Percentiles rank a stretch among this genome's conserved stretches.
Conservation (phyloP, 2,797 vertebrate genomes). For the Diplodus puntazzo region DNA sequence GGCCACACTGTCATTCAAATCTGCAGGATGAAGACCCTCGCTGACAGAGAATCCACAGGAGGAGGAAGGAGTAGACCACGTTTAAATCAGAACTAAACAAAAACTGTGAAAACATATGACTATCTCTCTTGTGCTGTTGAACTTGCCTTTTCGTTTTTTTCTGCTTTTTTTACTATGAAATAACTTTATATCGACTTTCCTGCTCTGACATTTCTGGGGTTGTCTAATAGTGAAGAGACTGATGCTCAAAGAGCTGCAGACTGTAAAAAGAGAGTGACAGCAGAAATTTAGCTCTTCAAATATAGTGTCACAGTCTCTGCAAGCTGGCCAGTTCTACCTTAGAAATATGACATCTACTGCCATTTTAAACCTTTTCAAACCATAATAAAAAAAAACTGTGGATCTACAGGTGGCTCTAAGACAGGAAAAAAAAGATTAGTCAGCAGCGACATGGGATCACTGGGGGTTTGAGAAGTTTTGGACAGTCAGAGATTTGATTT, state of each 20-base stretch:
- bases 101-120: not conserved
- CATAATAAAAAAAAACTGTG: slow-evolving; percentile 15
- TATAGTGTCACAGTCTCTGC: slow-evolving; percentile 22
- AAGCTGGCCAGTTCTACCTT: slow-evolving; percentile 29
- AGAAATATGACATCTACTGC: slow-evolving; percentile 34
- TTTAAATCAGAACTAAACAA: not conserved
- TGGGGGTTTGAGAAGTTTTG: slow-evolving; percentile 27
- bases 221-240: not conserved
- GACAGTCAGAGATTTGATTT: slow-evolving; percentile 33
- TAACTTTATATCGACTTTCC: not conserved
- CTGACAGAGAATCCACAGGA: slow-evolving; percentile 20
- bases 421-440: slow-evolving; percentile 29
- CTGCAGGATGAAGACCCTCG: slow-evolving; percentile 1
- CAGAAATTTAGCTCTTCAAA: not conserved
- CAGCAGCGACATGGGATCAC: slow-evolving; percentile 28
- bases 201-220: slow-evolving; percentile 12
- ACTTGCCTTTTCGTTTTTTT: not conserved
- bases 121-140: slow-evolving; percentile 7
- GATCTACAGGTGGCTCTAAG: slow-evolving; percentile 23
- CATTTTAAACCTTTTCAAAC: slow-evolving; percentile 30
- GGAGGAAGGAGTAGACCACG: not conserved
- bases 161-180: not conserved
- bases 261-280: slow-evolving; percentile 1
- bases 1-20: slow-evolving; percentile 11
- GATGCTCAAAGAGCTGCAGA: not conserved